Evolutionary conservation across 2,113 vertebrate genomes (phyloP).

Genomic region (Dipodomys stephensi): DNA sequence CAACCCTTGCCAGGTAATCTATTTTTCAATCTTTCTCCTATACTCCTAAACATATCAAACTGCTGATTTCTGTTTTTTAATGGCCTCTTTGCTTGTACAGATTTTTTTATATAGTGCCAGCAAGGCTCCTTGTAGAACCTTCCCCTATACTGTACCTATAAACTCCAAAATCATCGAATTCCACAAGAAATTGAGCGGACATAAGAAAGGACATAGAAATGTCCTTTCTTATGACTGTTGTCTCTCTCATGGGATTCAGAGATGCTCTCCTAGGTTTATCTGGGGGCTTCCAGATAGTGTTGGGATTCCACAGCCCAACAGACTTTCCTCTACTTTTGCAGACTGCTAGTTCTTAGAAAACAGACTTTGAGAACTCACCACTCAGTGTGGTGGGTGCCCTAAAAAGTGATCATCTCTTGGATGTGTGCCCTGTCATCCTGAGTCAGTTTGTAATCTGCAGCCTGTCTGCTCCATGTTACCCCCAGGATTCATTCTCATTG

Average conservation of each 20-base stretch:
- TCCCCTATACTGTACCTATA: not conserved
- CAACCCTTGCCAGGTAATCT: not conserved
- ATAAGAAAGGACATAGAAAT: not conserved
- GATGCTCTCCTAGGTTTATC: not conserved
- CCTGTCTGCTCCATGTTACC: not conserved
- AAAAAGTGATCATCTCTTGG: not conserved
- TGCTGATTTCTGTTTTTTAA: slow-evolving; percentile 52
- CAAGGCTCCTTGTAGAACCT: not conserved
- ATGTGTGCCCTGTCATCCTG: not conserved
- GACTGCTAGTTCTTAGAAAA: not conserved
- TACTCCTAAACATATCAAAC: slow-evolving; percentile 34
- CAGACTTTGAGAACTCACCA: not conserved
- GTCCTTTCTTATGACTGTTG: not conserved
- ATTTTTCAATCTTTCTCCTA: slow-evolving; percentile 58
- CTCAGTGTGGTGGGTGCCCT: not conserved
- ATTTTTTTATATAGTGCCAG: not conserved
- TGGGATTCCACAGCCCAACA: not conserved
- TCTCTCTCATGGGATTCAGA: not conserved
- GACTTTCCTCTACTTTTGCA: not conserved
- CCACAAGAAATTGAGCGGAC: slow-evolving; percentile 19
- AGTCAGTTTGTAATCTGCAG: slow-evolving; percentile 3
- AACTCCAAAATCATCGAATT: slow-evolving; percentile 66
- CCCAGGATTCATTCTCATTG: slow-evolving; percentile 4
- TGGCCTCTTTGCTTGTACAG: not conserved
- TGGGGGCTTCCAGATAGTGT: not conserved